A percentile compares a stretch with the other conserved stretches of the same genome.
These are phyloP conservation scores for Zoroaster sp. DNA, from an alignment of 53 echinoderm and acorn worm genomes.

Conservation along the genomic window DNA sequence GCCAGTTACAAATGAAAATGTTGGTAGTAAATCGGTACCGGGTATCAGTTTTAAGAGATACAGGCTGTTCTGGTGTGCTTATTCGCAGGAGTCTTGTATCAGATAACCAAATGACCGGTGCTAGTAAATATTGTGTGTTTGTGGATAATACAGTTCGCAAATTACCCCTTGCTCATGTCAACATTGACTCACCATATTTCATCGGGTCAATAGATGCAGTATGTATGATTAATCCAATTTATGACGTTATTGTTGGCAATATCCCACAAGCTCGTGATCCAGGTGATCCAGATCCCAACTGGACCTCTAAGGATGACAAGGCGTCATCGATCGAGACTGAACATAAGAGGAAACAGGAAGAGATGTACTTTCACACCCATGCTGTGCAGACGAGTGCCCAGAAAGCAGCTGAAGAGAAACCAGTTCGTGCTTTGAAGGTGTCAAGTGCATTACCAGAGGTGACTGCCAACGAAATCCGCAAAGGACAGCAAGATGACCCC, in stretches of 20 bases:
- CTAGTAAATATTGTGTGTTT: slow-evolving; percentile 10
- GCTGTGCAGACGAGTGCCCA: slow-evolving; percentile 26
- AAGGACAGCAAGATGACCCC: slow-evolving; percentile 10
- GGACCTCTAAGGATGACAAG: not conserved
- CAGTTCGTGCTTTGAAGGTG: not conserved
- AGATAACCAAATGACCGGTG: slow-evolving; percentile 7
- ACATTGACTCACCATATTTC: slow-evolving; percentile 18
- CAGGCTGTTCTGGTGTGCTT: slow-evolving; percentile 30
- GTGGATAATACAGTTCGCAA: slow-evolving; percentile 29
- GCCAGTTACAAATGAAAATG: not conserved
- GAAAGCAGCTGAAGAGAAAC: not conserved
- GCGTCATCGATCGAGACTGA: not conserved
- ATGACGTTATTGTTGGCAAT: too few species aligned
- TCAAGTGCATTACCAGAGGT: not conserved
- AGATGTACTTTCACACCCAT: not conserved
- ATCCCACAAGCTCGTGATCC: not conserved
- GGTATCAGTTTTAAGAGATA: slow-evolving; percentile 24
- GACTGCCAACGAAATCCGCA: too few species aligned
- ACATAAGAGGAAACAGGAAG: not conserved
- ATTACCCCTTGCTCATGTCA: slow-evolving; percentile 10
- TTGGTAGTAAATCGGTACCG: not conserved
- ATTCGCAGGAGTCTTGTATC: not conserved
- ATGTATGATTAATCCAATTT: not conserved
- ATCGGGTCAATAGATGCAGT: slow-evolving; percentile 8
- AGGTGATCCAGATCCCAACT: slow-evolving; percentile 9